Base-by-base conservation (phyloP, 2,888 invertebrate genomes). In the Drosophila engyochracea region DNA sequence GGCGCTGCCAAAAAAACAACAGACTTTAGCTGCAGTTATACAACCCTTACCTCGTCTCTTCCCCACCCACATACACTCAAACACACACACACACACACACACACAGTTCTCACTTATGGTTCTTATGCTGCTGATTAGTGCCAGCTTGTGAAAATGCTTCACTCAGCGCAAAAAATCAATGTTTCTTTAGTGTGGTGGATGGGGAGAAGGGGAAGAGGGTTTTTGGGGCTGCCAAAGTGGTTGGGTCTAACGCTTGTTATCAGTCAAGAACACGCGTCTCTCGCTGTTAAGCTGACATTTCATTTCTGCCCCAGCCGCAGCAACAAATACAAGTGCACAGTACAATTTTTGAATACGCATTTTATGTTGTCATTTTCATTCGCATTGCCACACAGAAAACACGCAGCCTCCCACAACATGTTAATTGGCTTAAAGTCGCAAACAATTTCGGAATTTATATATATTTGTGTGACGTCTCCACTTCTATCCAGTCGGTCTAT, bases 91-190 rank as follows among this genome's bases (percentile, higher is more conserved):
- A 25, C 25, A 25, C 25, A 39, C 19, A 37, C 37, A 44, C 22
- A 47, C 44, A 7, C 47, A 47, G 7, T 25, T 16, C 47, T 16
- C 22, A 16, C 25, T 47, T 47, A 25, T 7, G 25, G 47, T 16
- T 47, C 47, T 81, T 71, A 73, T 55, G 75, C 70, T 57, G 59
- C 79, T 75, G 71, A 78, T 78, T 79, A 75, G 71, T 75, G 49
- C 30, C 51, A 47, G 35, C 44, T 49, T 52, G 71, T 68, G 41
- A 65, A 80, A 81, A 51, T 25, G 60, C 63, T 52, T 44, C 49
- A 52, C 57, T 62, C 76, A 64, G 75, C 78, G 39, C 77, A 70
- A 55, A 44, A 72, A 61, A 58, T 55, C 58, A 70, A 62, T 63
- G 60, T 33, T 33, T 54, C 51, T 14, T 19, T 0, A 19, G 28